Conservation (phyloP, 2,113 vertebrate genomes). For the Vulpes vulpes region DNA sequence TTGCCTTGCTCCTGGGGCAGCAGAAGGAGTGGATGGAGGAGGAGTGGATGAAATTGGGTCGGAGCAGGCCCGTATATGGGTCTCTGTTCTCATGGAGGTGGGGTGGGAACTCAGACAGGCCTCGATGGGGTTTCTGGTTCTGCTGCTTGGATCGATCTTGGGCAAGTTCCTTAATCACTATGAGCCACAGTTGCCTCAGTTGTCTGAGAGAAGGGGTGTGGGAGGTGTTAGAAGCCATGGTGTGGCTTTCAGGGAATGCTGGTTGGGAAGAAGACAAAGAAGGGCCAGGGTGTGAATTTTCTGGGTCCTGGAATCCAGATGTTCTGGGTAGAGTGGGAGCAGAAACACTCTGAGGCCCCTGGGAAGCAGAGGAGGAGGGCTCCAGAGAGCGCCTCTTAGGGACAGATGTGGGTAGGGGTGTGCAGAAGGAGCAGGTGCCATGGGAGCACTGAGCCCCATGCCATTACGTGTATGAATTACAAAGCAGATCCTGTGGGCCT, state of each 20-base stretch:
- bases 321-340: background rate
- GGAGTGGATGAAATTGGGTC: background rate
- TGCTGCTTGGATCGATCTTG: background rate
- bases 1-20: background rate
- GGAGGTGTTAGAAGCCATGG: background rate
- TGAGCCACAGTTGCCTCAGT: background rate
- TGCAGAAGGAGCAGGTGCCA: background rate
- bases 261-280: background rate
- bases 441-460: rapidly evolving
- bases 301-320: background rate
- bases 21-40: background rate
- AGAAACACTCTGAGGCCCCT: background rate
- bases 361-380: background rate
- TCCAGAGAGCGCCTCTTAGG: background rate
- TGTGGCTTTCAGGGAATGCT: background rate
- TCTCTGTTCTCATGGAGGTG: background rate
- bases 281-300: background rate
- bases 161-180: background rate
- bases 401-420: background rate
- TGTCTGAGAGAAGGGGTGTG: background rate
- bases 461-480: rapidly evolving
- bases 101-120: background rate
- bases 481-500: too few relatives aligned
- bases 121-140: background rate
- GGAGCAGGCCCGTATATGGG: background rate